phyloP scores from a whole-genome alignment of 2,888 invertebrate genomes.

The Eilema depressum region DNA sequence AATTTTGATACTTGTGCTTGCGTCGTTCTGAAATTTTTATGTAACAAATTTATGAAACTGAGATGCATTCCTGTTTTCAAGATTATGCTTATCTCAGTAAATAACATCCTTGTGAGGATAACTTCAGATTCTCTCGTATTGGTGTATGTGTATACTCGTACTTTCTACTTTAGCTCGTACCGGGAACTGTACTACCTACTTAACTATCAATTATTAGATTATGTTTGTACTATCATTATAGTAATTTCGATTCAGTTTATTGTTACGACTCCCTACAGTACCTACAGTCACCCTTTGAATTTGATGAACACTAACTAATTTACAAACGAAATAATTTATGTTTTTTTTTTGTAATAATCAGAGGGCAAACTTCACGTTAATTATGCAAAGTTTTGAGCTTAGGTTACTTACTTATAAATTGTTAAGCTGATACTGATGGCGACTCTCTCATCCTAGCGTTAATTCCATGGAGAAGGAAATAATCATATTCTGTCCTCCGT shows the following conservation, averaged over 20 bases:
- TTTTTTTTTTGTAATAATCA: too few relatives aligned
- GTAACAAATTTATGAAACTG: background rate
- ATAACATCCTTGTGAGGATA: background rate
- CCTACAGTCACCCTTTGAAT: background rate
- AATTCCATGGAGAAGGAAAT: too few relatives aligned
- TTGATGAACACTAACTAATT: background rate
- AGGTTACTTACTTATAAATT: too few relatives aligned
- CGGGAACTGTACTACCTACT: background rate
- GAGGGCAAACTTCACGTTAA: too few relatives aligned
- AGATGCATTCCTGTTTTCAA: background rate
- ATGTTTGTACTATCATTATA: too few relatives aligned
- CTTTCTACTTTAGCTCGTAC: background rate
- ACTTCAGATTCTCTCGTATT: background rate
- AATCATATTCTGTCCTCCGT: too few relatives aligned
- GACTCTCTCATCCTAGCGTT: too few relatives aligned
- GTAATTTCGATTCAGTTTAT: background rate
- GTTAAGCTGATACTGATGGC: too few relatives aligned
- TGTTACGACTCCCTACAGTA: background rate
- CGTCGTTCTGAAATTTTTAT: background rate
- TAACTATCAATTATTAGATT: background rate
- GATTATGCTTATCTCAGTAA: background rate
- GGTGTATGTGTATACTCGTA: background rate
- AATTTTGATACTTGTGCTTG: conserved; percentile 2
- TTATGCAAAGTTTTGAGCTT: too few relatives aligned
- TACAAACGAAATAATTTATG: too few relatives aligned